These are phyloP conservation scores for Oreocharis arfaki DNA, from an alignment of 2,113 vertebrate genomes.

Conservation along the genomic window DNA sequence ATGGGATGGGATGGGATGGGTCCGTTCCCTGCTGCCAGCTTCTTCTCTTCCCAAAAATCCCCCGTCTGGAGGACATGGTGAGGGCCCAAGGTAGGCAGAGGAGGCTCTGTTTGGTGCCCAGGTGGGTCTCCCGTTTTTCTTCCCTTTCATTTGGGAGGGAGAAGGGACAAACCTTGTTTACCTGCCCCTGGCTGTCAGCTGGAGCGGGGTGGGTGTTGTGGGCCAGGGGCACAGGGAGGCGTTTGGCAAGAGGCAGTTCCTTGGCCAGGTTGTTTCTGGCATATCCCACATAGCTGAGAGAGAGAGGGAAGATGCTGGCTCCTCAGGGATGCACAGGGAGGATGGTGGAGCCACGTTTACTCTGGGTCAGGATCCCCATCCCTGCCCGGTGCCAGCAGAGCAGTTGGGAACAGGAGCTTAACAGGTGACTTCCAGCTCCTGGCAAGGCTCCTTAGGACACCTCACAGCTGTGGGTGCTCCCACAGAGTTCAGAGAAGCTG, in stretches of 20 bases:
- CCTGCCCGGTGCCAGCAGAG: background rate
- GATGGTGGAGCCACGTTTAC: background rate
- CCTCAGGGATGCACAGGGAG: background rate
- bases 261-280: rapidly evolving
- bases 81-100: background rate
- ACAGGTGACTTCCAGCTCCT: rapidly evolving
- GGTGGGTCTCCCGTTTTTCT: background rate
- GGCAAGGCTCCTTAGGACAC: background rate
- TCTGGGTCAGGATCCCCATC: background rate
- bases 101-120: no score
- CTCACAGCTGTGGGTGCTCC: background rate
- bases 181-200: background rate
- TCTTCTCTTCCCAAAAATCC: background rate
- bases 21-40: background rate
- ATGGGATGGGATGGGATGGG: background rate
- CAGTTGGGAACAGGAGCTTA: background rate
- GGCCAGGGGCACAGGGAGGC: rapidly evolving
- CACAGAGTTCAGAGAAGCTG: rapidly evolving
- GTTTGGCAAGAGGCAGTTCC: rapidly evolving
- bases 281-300: rapidly evolving
- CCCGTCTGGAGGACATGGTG: rapidly evolving
- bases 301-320: rapidly evolving
- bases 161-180: rapidly evolving
- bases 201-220: rapidly evolving
- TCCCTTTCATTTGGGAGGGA: rapidly evolving